Evolutionary conservation across 1,140 invertebrate genomes (phyloP), one percentile per base, ranked within the genome.

Genomic region (Nasonia vitripennis): DNA sequence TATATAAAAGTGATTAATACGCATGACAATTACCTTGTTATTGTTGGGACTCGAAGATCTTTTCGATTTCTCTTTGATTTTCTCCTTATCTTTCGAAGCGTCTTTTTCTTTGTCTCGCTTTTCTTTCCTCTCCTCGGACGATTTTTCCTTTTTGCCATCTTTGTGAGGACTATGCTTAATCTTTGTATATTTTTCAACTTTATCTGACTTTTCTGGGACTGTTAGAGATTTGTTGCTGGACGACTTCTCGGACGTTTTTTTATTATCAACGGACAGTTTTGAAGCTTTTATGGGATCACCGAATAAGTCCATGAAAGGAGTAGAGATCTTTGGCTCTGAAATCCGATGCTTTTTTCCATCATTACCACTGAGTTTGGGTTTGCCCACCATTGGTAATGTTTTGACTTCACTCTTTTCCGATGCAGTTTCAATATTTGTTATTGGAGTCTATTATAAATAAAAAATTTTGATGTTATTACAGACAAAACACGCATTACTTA

Each of bases 281-380:
- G 90, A 86, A 84, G 95, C 95, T 89, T 97, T 97, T 84, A 98
- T 96, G 1, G 97, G 96, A 48, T 95, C 92, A 1, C 97, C 97
- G 93, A 98, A 98, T 77, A 98, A 92, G 86, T 95, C 96, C 67
- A 95, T 95, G 92, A 97, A 98, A 77, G 95, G 95, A 88, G 94
- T 95, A 86, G 94, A 95, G 89, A 91, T 92, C 89, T 94, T 95
- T 48, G 94, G 92, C 88, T 96, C 96, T 31, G 95, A 94, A 80
- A 94, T 92, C 80, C 95, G 95, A 78, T 94, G 92, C 81, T 95
- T 95, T 89, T 95, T 96, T 41, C 92, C 91, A 27, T 94, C 94
- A 81, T 92, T 90, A 37, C 93, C 94, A 88, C 95, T 94, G 70
- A 95, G 91, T 91, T 96, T 97, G 67, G 95, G 95, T 92, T 96